These are phyloP conservation scores for Cisticola juncidis DNA, from an alignment of 2,113 vertebrate species.

Conservation along the genomic window DNA sequence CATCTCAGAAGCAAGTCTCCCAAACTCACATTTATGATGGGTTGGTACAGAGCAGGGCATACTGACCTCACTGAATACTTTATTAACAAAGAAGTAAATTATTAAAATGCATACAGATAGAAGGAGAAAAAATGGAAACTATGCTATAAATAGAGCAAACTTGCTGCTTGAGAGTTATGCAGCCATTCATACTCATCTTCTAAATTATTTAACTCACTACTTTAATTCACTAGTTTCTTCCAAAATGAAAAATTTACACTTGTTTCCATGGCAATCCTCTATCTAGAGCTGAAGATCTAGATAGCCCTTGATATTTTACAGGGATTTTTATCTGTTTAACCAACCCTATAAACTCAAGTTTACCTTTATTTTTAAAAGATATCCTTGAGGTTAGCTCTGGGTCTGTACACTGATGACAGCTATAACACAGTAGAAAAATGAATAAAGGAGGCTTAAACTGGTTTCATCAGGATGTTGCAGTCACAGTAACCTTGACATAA, in stretches of 20 bases:
- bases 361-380: neutral
- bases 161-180: neutral
- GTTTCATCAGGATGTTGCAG: slow-evolving; percentile 49
- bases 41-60: neutral
- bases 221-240: neutral
- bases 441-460: slow-evolving; percentile 27
- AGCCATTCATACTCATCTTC: neutral
- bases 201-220: slow-evolving; percentile 40
- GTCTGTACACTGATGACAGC: slow-evolving; percentile 6
- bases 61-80: neutral
- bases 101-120: neutral
- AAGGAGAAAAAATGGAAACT: neutral
- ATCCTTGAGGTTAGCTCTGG: neutral
- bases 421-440: slow-evolving; percentile 44
- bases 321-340: neutral
- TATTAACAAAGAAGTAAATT: neutral
- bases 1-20: neutral
- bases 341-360: neutral
- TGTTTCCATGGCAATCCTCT: neutral
- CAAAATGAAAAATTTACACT: neutral
- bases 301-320: neutral
- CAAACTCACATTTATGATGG: neutral
- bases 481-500: slow-evolving; percentile 56
- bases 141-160: neutral
- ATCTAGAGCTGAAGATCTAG: neutral